Base-by-base conservation (phyloP, 2,888 invertebrate species). In the Axea sp. region DNA sequence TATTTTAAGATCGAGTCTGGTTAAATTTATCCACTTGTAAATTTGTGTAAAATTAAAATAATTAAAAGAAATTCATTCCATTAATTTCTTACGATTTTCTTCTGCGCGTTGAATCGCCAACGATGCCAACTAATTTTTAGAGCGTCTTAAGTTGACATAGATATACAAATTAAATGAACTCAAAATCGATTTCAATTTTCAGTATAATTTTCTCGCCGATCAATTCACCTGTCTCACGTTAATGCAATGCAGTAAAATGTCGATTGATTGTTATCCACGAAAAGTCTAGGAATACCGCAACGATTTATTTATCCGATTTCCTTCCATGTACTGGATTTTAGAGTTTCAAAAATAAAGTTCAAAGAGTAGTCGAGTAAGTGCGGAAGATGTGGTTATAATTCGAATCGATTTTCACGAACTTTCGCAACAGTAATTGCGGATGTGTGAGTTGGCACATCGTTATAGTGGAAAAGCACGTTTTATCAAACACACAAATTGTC, bases 401-500 rank as follows among this genome's bases (percentile, higher is more conserved):
- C 35, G 35, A 47, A 57, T 47, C 47, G 31, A 60, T 60, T 60
- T 35, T 26, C 28, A 6, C n/a, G 11, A 37, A 60, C 26, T 45
- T 60, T 60, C 45, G 19, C 30, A 30, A 19, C 19, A 22, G 59
- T 35, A 33, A 45, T 45, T 41, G 35, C 26, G 33, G 14, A 45
- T 35, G 45, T 59, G 45, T 45, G 45, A 45, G 59, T 59, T 33
- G 35, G 43, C 45, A 35, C 59, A 59, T 59, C 17, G 41, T 43
- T 57, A 43, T 9, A 57, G 43, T 26, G 24, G 33, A 33, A 31
- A 43, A 57, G 43, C 43, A 57, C 57, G 43, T 57, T 39, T 57
- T 41, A 15, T 24, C 24, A 24, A 43, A 57, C 24, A 33, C 19
- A 33, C 31, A 33, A 57, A 43, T 43, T 57, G 33, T 43, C 24